Percentiles rank a stretch among this genome's conserved stretches.
Evolutionary conservation across 2,888 invertebrate species (phyloP).

Genomic region (Lithosia quadra): DNA sequence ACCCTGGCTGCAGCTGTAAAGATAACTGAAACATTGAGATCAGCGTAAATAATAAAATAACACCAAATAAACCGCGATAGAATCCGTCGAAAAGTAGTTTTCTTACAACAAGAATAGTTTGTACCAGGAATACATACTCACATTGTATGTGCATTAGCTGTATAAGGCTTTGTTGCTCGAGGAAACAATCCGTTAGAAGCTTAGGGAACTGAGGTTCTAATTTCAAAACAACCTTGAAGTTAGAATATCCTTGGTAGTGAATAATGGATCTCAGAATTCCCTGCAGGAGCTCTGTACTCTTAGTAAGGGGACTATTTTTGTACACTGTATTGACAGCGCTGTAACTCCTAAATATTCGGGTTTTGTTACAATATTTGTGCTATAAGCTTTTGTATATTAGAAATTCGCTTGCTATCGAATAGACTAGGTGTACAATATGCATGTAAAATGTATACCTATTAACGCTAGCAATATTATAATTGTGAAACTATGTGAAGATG

Average conservation of each 20-base stretch:
- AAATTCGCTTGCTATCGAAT: too few species aligned
- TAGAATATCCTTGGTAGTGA: conserved; percentile 2
- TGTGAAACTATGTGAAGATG: too few species aligned
- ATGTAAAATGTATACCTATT: too few species aligned
- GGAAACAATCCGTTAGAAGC: not conserved
- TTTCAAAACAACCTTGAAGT: conserved; percentile 4
- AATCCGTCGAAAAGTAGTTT: not conserved
- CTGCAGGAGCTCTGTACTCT: not conserved
- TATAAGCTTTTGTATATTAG: too few species aligned
- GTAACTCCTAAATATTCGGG: not conserved
- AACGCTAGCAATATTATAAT: too few species aligned
- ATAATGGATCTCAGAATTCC: conserved; percentile 6
- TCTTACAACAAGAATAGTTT: not conserved
- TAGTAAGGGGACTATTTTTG: conserved; percentile 1
- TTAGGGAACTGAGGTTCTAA: conserved; percentile 1
- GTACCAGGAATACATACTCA: not conserved
- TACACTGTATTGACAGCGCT: not conserved
- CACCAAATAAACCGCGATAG: not conserved
- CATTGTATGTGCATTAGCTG: conserved; percentile 2
- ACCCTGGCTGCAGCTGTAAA: too few species aligned
- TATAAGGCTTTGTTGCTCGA: not conserved
- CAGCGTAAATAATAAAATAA: not conserved
- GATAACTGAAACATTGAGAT: not conserved
- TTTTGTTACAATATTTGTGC: not conserved
- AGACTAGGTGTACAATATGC: too few species aligned